Base-by-base conservation (phyloP, 64 coral and sea anemone species). In the Pocillopora verrucosa region DNA sequence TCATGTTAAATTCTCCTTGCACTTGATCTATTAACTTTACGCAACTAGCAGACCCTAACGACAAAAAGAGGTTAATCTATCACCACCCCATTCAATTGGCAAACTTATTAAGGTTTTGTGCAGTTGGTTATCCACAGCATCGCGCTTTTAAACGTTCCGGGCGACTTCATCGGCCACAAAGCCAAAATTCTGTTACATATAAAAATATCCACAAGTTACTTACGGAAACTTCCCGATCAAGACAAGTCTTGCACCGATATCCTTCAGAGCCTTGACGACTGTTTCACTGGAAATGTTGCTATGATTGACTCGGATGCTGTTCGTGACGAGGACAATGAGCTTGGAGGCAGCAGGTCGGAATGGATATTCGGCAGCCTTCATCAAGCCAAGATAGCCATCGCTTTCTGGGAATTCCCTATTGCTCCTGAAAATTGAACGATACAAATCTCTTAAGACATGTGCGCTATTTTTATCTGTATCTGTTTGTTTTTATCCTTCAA, bases 281-380 rank as follows among this genome's bases (percentile, higher is more conserved):
- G 89, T 61, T 76, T 61, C 59, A 37, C 36, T 67, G 22, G 78
- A 83, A 11, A 95, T 22, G 56, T 67, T 9, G 59, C 85, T 95
- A 22, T 95, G 89, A 56, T 35, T 26, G 60, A 91, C 89, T 61
- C 89, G 93, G 60, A 73, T 6, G 75, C 93, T 95, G 58, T 95
- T 79, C 10, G 93, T 95, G 34, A 91, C 86, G 60, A 95, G 72
- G 69, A 95, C 17, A 58, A 95, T 83, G 61, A 95, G 87, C 59
- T 91, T 95, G 17, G 84, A 83, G 61, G 93, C 85, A 60, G 68
- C 85, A 76, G 86, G 77, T 61, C 93, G 72, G 93, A 95, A 95
- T 20, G 93, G 93, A 62, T 88, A 88, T 56, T 88, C 79, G 5
- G 61, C 67, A 45, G 89, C 89, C 69, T 88, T 78, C 67, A 59